Evolutionary conservation across 2,888 invertebrate species (phyloP).

Genomic region (Sinelater perroti): DNA sequence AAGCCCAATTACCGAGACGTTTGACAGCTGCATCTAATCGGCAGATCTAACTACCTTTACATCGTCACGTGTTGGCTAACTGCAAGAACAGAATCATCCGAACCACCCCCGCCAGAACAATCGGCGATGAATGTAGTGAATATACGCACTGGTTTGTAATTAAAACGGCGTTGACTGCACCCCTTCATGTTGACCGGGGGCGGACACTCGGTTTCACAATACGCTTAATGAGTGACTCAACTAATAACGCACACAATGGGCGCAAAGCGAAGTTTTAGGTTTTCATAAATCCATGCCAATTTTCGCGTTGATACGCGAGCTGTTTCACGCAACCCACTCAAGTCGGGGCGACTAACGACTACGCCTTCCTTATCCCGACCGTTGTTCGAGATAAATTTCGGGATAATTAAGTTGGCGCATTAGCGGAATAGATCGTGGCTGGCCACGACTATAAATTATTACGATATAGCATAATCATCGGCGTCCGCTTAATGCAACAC

Average conservation of each 20-base stretch:
- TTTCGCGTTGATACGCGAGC: background rate
- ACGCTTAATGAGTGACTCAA: conserved; percentile 46
- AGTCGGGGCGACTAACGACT: too few relatives aligned
- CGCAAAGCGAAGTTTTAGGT: background rate
- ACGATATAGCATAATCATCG: conserved; percentile 42
- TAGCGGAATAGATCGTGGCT: conserved; percentile 25
- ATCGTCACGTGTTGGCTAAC: conserved; percentile 16
- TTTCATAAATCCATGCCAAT: background rate
- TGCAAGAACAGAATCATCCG: conserved; percentile 9
- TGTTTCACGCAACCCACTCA: too few relatives aligned
- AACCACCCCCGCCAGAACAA: conserved; percentile 9
- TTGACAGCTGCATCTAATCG: conserved; percentile 33
- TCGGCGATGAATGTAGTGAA: conserved; percentile 42
- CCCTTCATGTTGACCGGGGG: conserved; percentile 40
- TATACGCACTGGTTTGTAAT: conserved; percentile 48
- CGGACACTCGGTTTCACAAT: conserved; percentile 39
- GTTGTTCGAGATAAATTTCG: conserved; percentile 16
- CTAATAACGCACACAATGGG: conserved; percentile 36
- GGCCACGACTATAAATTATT: conserved; percentile 33
- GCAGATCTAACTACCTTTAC: conserved; percentile 33
- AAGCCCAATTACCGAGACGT: conserved; percentile 27
- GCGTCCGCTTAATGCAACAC: conserved; percentile 45
- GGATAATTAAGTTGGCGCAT: conserved; percentile 26
- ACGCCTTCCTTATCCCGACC: too few relatives aligned
- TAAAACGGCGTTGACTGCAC: conserved; percentile 49